Percentiles rank a stretch among this genome's conserved stretches.
phyloP scores from a whole-genome alignment of 2,888 invertebrate species.

The Scaptodrosophila latifasciaeformis region DNA sequence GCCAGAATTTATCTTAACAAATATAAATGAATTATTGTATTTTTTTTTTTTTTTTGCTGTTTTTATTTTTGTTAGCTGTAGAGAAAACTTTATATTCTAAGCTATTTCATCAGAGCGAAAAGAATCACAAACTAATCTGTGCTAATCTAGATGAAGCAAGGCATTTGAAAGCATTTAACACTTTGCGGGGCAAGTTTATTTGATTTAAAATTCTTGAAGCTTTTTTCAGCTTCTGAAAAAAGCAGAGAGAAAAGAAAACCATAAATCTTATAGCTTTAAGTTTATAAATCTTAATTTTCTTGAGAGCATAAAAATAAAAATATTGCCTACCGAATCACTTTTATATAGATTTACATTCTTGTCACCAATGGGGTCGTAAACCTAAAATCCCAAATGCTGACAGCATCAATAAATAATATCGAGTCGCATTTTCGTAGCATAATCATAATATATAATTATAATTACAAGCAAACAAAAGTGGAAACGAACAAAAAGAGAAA shows the following conservation, averaged over 20 bases:
- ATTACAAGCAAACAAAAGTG: constrained; percentile 22
- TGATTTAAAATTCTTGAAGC: not conserved
- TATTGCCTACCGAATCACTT: constrained; percentile 20
- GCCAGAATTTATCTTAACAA: too few species aligned
- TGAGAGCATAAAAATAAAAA: not conserved
- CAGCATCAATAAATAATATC: not conserved
- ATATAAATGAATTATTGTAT: constrained; percentile 33
- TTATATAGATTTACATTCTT: not conserved
- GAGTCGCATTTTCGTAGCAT: constrained; percentile 13
- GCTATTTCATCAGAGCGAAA: too few species aligned
- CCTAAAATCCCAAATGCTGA: constrained; percentile 3
- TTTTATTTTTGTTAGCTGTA: too few species aligned
- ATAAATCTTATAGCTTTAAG: not conserved
- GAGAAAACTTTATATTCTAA: not conserved
- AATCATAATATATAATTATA: too few species aligned
- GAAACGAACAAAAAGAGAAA: constrained; percentile 12
- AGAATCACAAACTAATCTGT: too few species aligned
- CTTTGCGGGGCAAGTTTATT: not conserved
- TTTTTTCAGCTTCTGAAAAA: not conserved
- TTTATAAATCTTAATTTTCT: not conserved
- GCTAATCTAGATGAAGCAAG: too few species aligned
- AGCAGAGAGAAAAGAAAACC: not conserved
- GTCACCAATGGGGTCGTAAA: constrained; percentile 7
- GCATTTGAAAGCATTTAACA: not conserved
- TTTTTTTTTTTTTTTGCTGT: too few species aligned